Conservation (phyloP, 1,140 invertebrate genomes). For the Bombus waltoni region DNA sequence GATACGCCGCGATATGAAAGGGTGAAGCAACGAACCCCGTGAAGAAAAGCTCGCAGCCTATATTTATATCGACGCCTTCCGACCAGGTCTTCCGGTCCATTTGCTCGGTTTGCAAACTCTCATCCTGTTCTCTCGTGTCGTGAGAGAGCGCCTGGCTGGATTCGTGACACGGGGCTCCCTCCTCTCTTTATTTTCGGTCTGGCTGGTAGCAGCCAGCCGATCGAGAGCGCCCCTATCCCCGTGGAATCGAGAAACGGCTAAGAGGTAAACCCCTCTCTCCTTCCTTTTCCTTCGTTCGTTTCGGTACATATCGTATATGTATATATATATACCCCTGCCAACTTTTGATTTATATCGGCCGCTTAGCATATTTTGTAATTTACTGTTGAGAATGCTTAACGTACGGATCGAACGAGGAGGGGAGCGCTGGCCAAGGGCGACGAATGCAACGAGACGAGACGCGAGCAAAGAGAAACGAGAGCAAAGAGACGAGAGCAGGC, state of each 20-base stretch:
- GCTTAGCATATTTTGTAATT: slow-evolving; percentile 82
- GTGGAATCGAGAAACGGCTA: slow-evolving; percentile 36
- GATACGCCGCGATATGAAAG: background rate
- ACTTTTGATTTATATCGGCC: slow-evolving; percentile 82
- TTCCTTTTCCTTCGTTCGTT: slow-evolving; percentile 17
- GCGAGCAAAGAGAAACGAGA: background rate
- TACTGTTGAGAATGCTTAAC: slow-evolving; percentile 81
- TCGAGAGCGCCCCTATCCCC: slow-evolving; percentile 32
- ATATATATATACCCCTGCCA: slow-evolving; percentile 54
- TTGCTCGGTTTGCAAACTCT: slow-evolving; percentile 81
- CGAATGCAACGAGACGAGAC: slow-evolving; percentile 35
- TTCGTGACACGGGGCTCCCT: slow-evolving; percentile 59
- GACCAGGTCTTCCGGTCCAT: slow-evolving; percentile 76
- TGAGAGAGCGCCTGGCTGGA: slow-evolving; percentile 60
- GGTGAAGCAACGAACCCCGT: too few species aligned
- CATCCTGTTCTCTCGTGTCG: slow-evolving; percentile 34
- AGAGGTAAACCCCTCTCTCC: background rate
- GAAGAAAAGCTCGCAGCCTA: background rate
- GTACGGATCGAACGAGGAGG: slow-evolving; percentile 63
- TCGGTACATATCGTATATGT: too few species aligned
- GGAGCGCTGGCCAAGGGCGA: slow-evolving; percentile 17
- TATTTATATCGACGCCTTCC: slow-evolving; percentile 56
- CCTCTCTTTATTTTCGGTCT: slow-evolving; percentile 65
- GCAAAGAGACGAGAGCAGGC: slow-evolving; percentile 10
- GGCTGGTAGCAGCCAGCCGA: slow-evolving; percentile 11